phyloP scores from a whole-genome alignment of 2,113 vertebrate genomes.

The Mus spicilegus region DNA sequence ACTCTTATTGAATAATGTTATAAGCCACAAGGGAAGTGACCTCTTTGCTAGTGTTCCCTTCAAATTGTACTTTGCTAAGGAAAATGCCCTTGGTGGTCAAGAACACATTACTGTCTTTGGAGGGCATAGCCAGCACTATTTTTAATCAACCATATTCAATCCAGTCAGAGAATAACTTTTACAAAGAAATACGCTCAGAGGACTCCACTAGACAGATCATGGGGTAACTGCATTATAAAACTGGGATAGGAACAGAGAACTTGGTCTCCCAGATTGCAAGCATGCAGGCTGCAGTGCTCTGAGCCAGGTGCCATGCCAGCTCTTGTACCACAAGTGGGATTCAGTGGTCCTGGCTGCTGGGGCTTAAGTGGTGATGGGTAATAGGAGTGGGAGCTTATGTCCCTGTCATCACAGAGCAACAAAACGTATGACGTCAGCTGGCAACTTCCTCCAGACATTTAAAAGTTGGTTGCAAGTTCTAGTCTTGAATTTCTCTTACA shows the following conservation, averaged over 20 bases:
- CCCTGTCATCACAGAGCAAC: not conserved
- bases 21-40: not conserved
- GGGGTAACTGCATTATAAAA: not conserved
- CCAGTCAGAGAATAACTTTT: conserved; percentile 13
- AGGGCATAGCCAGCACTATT: not conserved
- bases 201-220: not conserved
- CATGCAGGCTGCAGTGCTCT: not conserved
- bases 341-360: not conserved
- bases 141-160: not conserved
- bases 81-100: not conserved
- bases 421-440: not conserved
- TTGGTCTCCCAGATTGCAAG: not conserved
- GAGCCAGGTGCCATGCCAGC: fast-evolving
- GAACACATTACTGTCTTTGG: not conserved
- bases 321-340: too few relatives aligned
- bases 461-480: not conserved
- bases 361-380: not conserved
- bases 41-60: not conserved
- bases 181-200: not conserved
- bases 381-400: not conserved
- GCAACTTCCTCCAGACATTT: not conserved
- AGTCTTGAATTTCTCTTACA: not conserved
- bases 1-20: not conserved
- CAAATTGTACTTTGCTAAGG: not conserved
- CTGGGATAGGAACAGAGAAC: not conserved